phyloP scores from a whole-genome alignment of 2,113 vertebrate genomes.

The Odontophorus gujanensis region DNA sequence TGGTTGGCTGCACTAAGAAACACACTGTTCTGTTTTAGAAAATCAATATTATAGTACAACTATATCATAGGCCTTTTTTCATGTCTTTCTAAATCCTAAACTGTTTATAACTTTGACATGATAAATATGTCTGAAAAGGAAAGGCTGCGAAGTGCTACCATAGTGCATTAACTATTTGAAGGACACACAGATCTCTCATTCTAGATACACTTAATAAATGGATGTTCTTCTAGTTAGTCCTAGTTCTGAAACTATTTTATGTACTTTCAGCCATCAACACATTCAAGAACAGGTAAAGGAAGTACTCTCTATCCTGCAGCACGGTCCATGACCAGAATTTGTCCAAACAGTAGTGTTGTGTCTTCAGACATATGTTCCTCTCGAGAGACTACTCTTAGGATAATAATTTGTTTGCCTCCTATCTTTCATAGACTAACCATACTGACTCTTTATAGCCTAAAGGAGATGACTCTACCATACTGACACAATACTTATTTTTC shows the following conservation, averaged over 20 bases:
- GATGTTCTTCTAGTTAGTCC: not conserved
- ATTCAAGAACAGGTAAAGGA: not conserved
- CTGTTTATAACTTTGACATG: not conserved
- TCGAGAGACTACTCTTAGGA: not conserved
- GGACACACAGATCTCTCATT: not conserved
- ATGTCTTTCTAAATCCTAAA: not conserved
- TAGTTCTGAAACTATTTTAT: not conserved
- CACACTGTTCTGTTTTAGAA: constrained; percentile 1
- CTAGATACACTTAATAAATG: not conserved
- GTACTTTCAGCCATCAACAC: not conserved
- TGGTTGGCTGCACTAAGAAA: not conserved
- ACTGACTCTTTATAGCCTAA: not conserved
- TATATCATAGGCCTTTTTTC: not conserved
- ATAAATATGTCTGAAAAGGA: not conserved
- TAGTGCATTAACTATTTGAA: not conserved
- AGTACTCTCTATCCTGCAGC: not conserved
- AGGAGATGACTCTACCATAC: not conserved
- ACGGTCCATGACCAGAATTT: not conserved
- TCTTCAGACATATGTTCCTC: not conserved
- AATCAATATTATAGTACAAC: not conserved
- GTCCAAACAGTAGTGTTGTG: not conserved
- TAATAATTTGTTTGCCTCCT: not conserved
- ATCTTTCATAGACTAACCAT: not conserved
- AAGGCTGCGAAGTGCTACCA: not conserved
- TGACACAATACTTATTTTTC: not conserved